Base-by-base conservation (phyloP, 1,140 invertebrate species). In the Diprion similis region DNA sequence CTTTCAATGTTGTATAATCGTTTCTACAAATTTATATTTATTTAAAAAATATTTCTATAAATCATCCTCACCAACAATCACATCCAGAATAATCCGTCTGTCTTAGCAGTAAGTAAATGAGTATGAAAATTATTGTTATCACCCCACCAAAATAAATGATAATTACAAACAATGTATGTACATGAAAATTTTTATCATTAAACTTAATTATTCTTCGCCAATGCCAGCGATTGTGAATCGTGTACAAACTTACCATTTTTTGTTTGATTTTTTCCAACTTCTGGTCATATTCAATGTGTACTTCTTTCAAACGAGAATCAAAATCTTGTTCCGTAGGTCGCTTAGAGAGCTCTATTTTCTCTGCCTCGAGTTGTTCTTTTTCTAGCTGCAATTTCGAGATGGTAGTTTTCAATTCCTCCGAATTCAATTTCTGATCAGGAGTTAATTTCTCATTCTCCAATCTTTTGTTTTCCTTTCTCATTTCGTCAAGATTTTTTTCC, bases 181-280 rank as follows among this genome's bases (percentile, higher is more conserved):
- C 64, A 65, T 15, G 24, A 37, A 37, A 72, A 74, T 37, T 37
- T 37, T 37, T 37, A 37, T 37, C 24, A 37, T 37, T 37, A 37
- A 37, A 37, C 24, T 37, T 37, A 37, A 37, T 4, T 37, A 37
- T 37, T 37, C 24, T 37, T 37, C 6, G 24, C 24, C 24, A 37
- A 37, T 37, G 24, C 24, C 24, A 37, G 6, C 24, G 24, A 37
- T 37, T 37, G 24, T 37, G 24, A 37, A 71, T 45, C 15, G 15
- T 48, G 15, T 9, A 45, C 45, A 70, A 19, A 45, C 71, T 80
- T 81, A 87, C 85, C 85, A 88, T 84, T 78, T 87, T 86, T 68
- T 85, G 82, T 68, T 88, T 89, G 64, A 88, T 78, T 66, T 83
- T 82, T 71, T 87, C 84, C n/a, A 88, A 75, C 72, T 88, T 87